These are phyloP conservation scores for Remorina albescens DNA, from an alignment of 2,797 vertebrate species.

Conservation along the genomic window DNA sequence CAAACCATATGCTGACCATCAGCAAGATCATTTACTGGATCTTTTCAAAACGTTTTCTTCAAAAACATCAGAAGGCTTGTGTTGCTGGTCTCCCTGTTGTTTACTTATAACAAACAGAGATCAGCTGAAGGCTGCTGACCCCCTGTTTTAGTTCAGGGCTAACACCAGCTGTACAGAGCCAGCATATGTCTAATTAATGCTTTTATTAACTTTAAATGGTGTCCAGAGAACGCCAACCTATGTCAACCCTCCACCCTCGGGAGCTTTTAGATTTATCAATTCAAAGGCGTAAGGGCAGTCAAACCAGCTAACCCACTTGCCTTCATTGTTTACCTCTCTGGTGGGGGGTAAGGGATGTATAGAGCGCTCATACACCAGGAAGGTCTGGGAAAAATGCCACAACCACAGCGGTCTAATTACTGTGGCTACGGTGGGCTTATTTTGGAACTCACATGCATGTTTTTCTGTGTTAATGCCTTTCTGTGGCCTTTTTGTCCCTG, in stretches of 20 bases:
- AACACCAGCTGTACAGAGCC: too few species aligned
- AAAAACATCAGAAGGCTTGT: slow-evolving; percentile 26
- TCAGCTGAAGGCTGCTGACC: background rate
- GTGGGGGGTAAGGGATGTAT: slow-evolving; percentile 26
- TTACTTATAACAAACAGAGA: slow-evolving; percentile 16
- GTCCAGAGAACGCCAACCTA: slow-evolving; percentile 12
- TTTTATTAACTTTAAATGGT: slow-evolving; percentile 10
- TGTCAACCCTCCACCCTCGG: background rate
- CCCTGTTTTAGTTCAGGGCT: slow-evolving; percentile 4
- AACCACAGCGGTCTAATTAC: slow-evolving; percentile 53
- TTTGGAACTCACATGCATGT: slow-evolving; percentile 37
- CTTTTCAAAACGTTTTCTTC: slow-evolving; percentile 14
- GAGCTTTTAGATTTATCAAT: slow-evolving; percentile 51
- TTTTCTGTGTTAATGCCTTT: slow-evolving; percentile 30
- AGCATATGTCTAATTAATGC: background rate
- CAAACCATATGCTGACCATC: slow-evolving; percentile 20
- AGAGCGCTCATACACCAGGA: slow-evolving; percentile 40
- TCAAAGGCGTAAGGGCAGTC: slow-evolving; percentile 42
- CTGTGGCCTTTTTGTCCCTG: background rate
- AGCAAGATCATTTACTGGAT: slow-evolving; percentile 6
- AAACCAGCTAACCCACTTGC: slow-evolving; percentile 45
- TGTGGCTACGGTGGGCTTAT: slow-evolving; percentile 41
- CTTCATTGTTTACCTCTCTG: slow-evolving; percentile 55
- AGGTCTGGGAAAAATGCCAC: slow-evolving; percentile 67
- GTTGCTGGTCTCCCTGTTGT: background rate